Conservation (phyloP, 1,140 invertebrate genomes). For the Yoshiicerus persimilis region DNA sequence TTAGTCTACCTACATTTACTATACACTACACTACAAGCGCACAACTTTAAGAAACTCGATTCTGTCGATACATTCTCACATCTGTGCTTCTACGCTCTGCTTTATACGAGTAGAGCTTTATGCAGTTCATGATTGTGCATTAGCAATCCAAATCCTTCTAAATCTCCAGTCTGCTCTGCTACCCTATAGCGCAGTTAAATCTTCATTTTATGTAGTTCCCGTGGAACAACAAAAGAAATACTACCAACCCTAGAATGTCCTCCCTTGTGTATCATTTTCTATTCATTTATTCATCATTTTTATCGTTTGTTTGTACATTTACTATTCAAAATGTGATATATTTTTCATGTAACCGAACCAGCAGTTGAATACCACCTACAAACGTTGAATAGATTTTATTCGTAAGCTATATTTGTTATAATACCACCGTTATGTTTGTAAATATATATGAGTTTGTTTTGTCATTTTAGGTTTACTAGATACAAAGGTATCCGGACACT, state of each 20-base stretch:
- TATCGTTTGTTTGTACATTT: background rate
- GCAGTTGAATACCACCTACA: background rate
- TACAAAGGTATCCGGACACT: too few relatives aligned
- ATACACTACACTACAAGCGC: background rate
- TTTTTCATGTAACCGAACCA: too few relatives aligned
- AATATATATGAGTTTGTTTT: too few relatives aligned
- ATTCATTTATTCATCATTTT: conserved; percentile 5
- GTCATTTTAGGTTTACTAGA: too few relatives aligned
- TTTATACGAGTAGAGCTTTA: background rate
- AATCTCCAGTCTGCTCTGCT: background rate
- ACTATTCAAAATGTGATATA: background rate
- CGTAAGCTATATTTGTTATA: too few relatives aligned
- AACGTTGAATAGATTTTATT: too few relatives aligned
- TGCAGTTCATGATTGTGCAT: background rate
- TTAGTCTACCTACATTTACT: too few relatives aligned
- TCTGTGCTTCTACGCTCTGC: background rate
- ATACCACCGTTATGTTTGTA: too few relatives aligned
- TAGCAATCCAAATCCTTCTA: background rate
- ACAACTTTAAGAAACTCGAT: background rate
- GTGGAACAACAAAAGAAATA: background rate
- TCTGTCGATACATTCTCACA: background rate
- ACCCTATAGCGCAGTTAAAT: background rate
- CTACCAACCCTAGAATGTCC: background rate
- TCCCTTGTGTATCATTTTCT: background rate
- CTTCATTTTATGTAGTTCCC: background rate